Evolutionary conservation across 2,888 invertebrate species (phyloP).

Genomic region (Hemicrepidius hirtus): DNA sequence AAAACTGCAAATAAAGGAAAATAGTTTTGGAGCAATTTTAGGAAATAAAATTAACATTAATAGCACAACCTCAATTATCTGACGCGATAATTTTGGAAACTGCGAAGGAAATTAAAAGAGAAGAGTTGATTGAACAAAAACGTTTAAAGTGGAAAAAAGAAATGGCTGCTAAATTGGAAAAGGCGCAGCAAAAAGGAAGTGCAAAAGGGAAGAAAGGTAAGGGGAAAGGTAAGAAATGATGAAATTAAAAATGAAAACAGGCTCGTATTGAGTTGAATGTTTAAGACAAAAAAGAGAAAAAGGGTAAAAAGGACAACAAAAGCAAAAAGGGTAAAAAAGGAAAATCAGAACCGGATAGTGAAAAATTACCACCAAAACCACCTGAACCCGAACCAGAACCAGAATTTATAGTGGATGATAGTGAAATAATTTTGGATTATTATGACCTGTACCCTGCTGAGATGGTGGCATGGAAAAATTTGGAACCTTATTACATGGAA

Average conservation of each 20-base stretch:
- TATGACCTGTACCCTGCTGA: constrained; percentile 63
- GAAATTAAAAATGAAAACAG: neutral
- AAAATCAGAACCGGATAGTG: constrained; percentile 24
- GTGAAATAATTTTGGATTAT: constrained; percentile 54
- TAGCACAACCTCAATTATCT: constrained; percentile 58
- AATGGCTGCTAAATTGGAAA: constrained; percentile 31
- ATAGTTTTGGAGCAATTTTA: constrained; percentile 36
- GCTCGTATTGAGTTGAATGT: neutral
- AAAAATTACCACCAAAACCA: neutral
- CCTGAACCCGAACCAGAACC: constrained; percentile 27
- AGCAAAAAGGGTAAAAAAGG: constrained; percentile 27
- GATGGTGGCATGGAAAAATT: constrained; percentile 58
- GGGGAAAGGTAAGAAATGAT: neutral
- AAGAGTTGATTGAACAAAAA: constrained; percentile 52
- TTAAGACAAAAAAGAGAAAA: neutral
- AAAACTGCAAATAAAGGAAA: neutral
- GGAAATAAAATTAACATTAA: constrained; percentile 53
- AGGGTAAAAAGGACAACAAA: constrained; percentile 2
- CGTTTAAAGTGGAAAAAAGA: constrained; percentile 35
- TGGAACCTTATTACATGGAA: constrained; percentile 58
- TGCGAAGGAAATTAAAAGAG: constrained; percentile 53
- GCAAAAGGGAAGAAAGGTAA: neutral
- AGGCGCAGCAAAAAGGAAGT: constrained; percentile 32
- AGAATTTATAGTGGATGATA: constrained; percentile 51
- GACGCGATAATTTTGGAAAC: constrained; percentile 54